Evolutionary conservation across 2,888 invertebrate species (phyloP).

Genomic region (Campaea margaritaria): DNA sequence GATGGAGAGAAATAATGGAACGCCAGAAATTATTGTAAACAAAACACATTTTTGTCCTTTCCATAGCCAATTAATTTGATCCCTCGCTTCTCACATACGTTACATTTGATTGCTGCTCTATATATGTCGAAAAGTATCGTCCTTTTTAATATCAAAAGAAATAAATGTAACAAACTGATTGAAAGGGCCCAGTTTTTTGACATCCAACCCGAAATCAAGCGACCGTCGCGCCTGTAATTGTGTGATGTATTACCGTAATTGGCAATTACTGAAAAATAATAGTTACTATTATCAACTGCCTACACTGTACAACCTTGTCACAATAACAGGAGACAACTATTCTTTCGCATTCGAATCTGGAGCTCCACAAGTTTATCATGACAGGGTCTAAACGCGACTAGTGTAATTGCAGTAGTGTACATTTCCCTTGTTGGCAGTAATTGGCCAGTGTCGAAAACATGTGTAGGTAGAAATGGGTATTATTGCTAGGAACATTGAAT

Average conservation of each 20-base stretch:
- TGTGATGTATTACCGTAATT: conserved; percentile 41
- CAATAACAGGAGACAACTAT: neutral
- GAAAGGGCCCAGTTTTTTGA: conserved; percentile 13
- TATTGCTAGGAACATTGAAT: too few species aligned
- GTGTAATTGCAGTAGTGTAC: conserved; percentile 4
- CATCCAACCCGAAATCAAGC: conserved; percentile 9
- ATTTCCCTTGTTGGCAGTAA: conserved; percentile 6
- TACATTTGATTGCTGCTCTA: neutral
- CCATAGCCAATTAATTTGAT: too few species aligned
- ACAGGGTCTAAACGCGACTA: neutral
- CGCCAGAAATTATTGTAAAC: too few species aligned
- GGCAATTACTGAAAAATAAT: conserved; percentile 41
- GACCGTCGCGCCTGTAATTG: conserved; percentile 27
- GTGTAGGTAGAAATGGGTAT: neutral
- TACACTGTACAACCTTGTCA: conserved; percentile 2
- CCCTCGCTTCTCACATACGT: neutral
- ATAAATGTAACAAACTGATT: neutral
- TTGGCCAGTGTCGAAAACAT: conserved; percentile 7
- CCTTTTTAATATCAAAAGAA: conserved; percentile 5
- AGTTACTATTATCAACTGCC: neutral
- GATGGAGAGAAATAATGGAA: too few species aligned
- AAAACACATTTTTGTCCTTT: too few species aligned
- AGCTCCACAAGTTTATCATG: neutral
- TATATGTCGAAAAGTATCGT: neutral
- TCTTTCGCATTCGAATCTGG: too few species aligned